Percentiles rank a stretch among this genome's conserved stretches.
These are phyloP conservation scores for Pararge aegeria DNA, from an alignment of 1,140 invertebrate species.

Conservation along the genomic window DNA sequence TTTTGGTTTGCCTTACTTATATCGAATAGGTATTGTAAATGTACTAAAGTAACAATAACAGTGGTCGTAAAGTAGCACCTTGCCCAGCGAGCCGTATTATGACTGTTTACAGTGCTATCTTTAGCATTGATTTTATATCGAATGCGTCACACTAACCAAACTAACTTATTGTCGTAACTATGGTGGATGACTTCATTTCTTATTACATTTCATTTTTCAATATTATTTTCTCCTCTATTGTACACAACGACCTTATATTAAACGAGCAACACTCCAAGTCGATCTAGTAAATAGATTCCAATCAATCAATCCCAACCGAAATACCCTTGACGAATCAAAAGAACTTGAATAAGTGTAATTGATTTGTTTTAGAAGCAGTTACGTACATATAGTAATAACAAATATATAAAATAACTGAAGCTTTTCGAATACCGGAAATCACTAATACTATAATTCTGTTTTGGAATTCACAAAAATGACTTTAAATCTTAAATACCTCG, in stretches of 20 bases:
- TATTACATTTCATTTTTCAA: neutral
- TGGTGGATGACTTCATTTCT: constrained; percentile 1
- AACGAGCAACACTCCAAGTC: neutral
- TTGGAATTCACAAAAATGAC: no score
- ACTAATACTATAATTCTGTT: no score
- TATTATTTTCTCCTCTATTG: neutral
- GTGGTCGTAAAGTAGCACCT: constrained; percentile 14
- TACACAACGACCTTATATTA: neutral
- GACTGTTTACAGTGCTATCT: constrained; percentile 14
- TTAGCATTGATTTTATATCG: constrained; percentile 9
- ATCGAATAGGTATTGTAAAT: constrained; percentile 3
- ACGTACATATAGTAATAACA: neutral
- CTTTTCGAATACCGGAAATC: no score
- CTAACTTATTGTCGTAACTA: no score
- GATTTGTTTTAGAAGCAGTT: neutral
- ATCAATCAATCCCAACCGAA: neutral
- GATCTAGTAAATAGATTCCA: neutral
- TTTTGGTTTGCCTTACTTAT: neutral
- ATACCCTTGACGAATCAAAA: neutral
- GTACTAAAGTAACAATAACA: constrained; percentile 16
- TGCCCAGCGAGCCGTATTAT: neutral
- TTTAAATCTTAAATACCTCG: no score
- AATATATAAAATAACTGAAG: neutral
- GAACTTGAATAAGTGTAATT: neutral
- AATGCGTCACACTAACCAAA: neutral